Conservation (phyloP, 2,888 invertebrate genomes). For the Physocephala rufipes region DNA sequence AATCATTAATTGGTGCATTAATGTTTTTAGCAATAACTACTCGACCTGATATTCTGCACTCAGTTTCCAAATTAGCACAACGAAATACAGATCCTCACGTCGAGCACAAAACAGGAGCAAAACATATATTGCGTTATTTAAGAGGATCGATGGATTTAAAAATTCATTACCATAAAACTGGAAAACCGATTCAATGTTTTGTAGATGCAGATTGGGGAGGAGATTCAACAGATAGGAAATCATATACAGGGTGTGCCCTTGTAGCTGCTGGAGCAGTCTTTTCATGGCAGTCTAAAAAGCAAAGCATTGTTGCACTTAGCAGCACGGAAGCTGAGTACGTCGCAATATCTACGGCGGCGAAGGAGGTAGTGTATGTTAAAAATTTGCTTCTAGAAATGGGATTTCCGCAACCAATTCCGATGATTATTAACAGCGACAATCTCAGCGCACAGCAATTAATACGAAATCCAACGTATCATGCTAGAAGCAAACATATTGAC, state of each 20-base stretch:
- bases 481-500: neutral
- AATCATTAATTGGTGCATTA: too few relatives aligned
- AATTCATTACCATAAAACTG: neutral
- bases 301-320: constrained; percentile 1
- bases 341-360: neutral
- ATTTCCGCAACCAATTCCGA: neutral
- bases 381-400: neutral
- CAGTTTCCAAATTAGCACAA: constrained; percentile 45
- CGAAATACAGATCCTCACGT: constrained; percentile 44
- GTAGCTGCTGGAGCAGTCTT: neutral
- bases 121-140: constrained; percentile 46
- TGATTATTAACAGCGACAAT: neutral
- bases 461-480: neutral
- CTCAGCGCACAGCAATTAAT: neutral
- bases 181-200: constrained; percentile 37
- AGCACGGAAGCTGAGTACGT: neutral
- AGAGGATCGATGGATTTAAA: constrained; percentile 19
- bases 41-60: constrained; percentile 45
- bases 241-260: constrained; percentile 1
- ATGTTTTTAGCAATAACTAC: constrained; percentile 42
- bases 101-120: constrained; percentile 45
- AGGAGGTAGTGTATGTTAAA: neutral
- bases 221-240: constrained; percentile 16
- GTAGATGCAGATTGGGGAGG: constrained; percentile 40
- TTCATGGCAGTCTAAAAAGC: constrained; percentile 8